These are phyloP conservation scores for Hirtodrosophila alboralis DNA, from an alignment of 2,888 invertebrate species.

Conservation along the genomic window DNA sequence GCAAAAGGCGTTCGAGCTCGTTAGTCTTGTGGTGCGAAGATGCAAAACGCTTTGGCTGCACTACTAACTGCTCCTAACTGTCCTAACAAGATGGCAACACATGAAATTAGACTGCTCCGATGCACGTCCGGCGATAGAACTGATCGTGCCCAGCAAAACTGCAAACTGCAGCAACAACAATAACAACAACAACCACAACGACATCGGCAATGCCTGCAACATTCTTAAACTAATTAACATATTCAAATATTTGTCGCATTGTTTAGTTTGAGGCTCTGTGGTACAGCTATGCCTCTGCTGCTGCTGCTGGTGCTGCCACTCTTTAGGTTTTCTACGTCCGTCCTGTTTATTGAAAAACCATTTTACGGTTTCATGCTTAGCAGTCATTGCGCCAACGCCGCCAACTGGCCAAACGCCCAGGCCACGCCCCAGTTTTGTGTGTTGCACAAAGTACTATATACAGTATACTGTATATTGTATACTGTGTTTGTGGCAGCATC, in stretches of 20 bases:
- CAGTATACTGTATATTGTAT: too few relatives aligned
- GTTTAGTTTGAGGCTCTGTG: constrained; percentile 49
- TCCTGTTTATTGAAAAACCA: constrained; percentile 72
- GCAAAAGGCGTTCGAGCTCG: constrained; percentile 42
- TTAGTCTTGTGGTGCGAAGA: constrained; percentile 69
- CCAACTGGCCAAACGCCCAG: constrained; percentile 20
- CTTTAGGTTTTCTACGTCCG: constrained; percentile 21
- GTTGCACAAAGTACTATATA: too few relatives aligned
- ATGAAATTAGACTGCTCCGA: constrained; percentile 79
- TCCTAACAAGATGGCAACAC: constrained; percentile 76
- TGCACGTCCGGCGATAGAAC: constrained; percentile 74
- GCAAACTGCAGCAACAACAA: constrained; percentile 12
- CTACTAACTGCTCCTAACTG: constrained; percentile 51
- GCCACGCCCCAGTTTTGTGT: constrained; percentile 45
- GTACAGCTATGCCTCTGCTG: too few relatives aligned
- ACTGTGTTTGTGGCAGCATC: constrained; percentile 54
- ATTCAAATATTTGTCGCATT: constrained; percentile 79
- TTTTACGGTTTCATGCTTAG: constrained; percentile 79
- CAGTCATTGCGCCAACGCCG: constrained; percentile 64
- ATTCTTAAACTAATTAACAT: constrained; percentile 72
- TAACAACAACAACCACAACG: constrained; percentile 13
- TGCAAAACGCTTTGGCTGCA: constrained; percentile 63
- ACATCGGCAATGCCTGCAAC: constrained; percentile 24
- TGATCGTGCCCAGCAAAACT: constrained; percentile 69
- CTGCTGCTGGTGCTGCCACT: not conserved